Conservation (phyloP, 2,888 invertebrate species). For the Erpobdella octoculata region DNA sequence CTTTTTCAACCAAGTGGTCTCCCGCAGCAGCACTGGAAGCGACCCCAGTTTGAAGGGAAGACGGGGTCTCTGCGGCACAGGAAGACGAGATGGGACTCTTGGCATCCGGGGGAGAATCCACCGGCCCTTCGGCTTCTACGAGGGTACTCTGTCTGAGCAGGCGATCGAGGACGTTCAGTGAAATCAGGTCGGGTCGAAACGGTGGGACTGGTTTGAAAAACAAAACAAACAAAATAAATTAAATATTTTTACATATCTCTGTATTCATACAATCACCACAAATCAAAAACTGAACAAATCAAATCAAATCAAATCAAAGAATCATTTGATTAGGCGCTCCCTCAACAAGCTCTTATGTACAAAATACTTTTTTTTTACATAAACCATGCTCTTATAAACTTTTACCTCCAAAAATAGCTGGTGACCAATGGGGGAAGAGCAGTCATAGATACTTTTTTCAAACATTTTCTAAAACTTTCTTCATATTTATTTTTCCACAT, state of each 20-base stretch:
- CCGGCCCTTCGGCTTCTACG: neutral
- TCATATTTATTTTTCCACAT: too few relatives aligned
- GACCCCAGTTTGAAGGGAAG: neutral
- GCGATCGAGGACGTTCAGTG: conserved; percentile 2
- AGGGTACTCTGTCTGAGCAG: neutral
- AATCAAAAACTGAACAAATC: too few relatives aligned
- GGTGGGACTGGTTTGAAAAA: conserved; percentile 13
- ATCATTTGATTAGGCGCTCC: too few relatives aligned
- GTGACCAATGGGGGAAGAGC: too few relatives aligned
- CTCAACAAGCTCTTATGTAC: too few relatives aligned
- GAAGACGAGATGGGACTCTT: neutral
- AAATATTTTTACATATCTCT: neutral
- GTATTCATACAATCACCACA: neutral
- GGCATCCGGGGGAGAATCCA: neutral
- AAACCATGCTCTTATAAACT: too few relatives aligned
- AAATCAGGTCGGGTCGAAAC: neutral
- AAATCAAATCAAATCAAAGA: too few relatives aligned
- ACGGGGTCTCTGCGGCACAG: too few relatives aligned
- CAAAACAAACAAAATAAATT: neutral
- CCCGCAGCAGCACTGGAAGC: neutral
- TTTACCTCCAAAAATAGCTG: too few relatives aligned
- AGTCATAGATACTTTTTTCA: too few relatives aligned
- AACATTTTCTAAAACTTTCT: too few relatives aligned
- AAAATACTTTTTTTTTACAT: too few relatives aligned
- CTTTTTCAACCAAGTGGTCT: conserved; percentile 13